Evolutionary conservation across 1,140 invertebrate genomes (phyloP).

Genomic region (Drosophila hydei): DNA sequence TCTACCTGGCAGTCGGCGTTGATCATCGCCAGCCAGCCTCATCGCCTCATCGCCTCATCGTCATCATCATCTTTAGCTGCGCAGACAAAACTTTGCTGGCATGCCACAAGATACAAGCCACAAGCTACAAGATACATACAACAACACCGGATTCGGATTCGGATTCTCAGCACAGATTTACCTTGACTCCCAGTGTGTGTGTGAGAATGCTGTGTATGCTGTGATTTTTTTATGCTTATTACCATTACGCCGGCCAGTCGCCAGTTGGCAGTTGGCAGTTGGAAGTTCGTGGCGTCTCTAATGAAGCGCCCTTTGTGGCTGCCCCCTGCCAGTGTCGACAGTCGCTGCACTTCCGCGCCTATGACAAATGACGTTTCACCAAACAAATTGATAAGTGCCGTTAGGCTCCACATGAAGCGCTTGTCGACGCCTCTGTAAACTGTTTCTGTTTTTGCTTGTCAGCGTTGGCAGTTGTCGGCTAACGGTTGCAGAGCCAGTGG

Average conservation of each 20-base stretch:
- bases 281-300: conserved; percentile 33
- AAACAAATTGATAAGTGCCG: conserved; percentile 77
- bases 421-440: conserved; percentile 54
- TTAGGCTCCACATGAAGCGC: conserved; percentile 56
- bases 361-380: conserved; percentile 70
- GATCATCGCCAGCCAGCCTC: conserved; percentile 59
- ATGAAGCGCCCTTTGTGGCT: conserved; percentile 57
- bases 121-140: conserved; percentile 35
- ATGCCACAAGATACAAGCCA: conserved; percentile 26
- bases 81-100: conserved; percentile 29
- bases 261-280: conserved; percentile 14
- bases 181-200: conserved; percentile 4
- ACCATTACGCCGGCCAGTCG: conserved; percentile 55
- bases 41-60: conserved; percentile 26
- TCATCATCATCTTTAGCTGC: conserved; percentile 7
- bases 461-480: conserved; percentile 48
- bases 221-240: conserved; percentile 64
- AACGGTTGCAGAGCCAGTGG: conserved; percentile 41
- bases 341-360: conserved; percentile 40
- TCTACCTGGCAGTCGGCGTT: conserved; percentile 58
- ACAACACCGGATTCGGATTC: conserved; percentile 49
- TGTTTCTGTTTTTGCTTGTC: conserved; percentile 59
- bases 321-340: conserved; percentile 14
- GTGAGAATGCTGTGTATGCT: conserved; percentile 59
- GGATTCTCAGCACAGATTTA: conserved; percentile 66